phyloP scores from a whole-genome alignment of 2,888 invertebrate genomes.

The Drosophila mettleri region DNA sequence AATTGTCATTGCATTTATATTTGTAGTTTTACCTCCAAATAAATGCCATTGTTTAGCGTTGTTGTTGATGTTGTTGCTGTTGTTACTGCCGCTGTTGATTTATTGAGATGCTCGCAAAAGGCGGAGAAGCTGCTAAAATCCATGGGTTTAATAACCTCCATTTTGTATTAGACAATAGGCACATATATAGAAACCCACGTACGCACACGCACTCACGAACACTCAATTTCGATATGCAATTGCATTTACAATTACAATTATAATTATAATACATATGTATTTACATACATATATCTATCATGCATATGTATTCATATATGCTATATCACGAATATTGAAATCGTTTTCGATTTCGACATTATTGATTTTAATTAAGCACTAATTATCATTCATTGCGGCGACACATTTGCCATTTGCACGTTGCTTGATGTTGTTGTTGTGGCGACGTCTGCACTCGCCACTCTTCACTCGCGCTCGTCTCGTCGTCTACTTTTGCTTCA shows the following conservation, averaged over 20 bases:
- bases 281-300: slow-evolving; percentile 10
- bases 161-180: slow-evolving; percentile 57
- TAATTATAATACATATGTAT: slow-evolving; percentile 21
- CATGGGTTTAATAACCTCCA: slow-evolving; percentile 84
- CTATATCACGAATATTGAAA: slow-evolving; percentile 57
- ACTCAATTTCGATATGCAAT: slow-evolving; percentile 30
- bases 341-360: slow-evolving; percentile 67
- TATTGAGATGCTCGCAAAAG: slow-evolving; percentile 83
- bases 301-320: slow-evolving; percentile 17
- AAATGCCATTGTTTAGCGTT: slow-evolving; percentile 78
- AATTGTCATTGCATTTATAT: slow-evolving; percentile 56
- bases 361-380: slow-evolving; percentile 79
- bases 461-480: slow-evolving; percentile 33
- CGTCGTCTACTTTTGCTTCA: slow-evolving; percentile 60
- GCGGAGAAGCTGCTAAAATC: slow-evolving; percentile 83
- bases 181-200: slow-evolving; percentile 29
- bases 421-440: slow-evolving; percentile 36
- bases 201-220: slow-evolving; percentile 9
- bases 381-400: slow-evolving; percentile 73
- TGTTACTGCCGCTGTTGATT: slow-evolving; percentile 72
- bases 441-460: slow-evolving; percentile 49
- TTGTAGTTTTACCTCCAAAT: slow-evolving; percentile 73
- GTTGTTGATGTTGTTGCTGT: slow-evolving; percentile 50
- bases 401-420: slow-evolving; percentile 71
- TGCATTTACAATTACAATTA: slow-evolving; percentile 28